Percentiles rank a stretch among this genome's conserved stretches.
These are phyloP conservation scores for Peromyscus californicus DNA, from an alignment of 2,113 vertebrate genomes.

Conservation along the genomic window DNA sequence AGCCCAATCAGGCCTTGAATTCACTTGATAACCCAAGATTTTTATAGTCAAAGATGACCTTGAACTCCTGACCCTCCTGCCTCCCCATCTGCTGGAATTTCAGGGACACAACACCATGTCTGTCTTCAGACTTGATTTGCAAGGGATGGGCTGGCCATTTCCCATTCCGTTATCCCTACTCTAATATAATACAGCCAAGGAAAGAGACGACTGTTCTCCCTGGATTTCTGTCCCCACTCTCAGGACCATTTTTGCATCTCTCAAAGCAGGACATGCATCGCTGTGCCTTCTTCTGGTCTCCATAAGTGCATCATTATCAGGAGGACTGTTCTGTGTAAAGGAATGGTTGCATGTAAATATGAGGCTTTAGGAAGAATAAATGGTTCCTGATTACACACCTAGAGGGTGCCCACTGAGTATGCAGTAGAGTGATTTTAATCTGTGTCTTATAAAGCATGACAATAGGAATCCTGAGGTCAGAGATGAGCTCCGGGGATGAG, in stretches of 20 bases:
- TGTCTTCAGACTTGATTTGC: not conserved
- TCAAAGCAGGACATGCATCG: not conserved
- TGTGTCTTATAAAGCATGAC: constrained; percentile 15
- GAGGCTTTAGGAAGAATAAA: constrained; percentile 8
- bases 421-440: constrained; percentile 21
- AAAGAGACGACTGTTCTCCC: not conserved
- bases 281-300: not conserved
- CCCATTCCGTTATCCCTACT: not conserved
- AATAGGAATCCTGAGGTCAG: constrained; percentile 13
- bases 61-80: too few species aligned
- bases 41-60: not conserved
- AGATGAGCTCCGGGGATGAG: not conserved
- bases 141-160: not conserved
- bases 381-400: not conserved
- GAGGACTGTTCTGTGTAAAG: not conserved
- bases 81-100: not conserved
- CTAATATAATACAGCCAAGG: not conserved
- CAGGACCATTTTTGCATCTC: not conserved
- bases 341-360: not conserved
- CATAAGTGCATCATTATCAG: not conserved
- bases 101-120: not conserved
- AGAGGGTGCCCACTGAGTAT: not conserved
- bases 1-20: not conserved
- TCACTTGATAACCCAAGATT: not conserved
- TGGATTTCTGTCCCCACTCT: not conserved